phyloP scores from a whole-genome alignment of 37 sponge, comb jelly and placozoan genomes.

The Agelas oroides region DNA sequence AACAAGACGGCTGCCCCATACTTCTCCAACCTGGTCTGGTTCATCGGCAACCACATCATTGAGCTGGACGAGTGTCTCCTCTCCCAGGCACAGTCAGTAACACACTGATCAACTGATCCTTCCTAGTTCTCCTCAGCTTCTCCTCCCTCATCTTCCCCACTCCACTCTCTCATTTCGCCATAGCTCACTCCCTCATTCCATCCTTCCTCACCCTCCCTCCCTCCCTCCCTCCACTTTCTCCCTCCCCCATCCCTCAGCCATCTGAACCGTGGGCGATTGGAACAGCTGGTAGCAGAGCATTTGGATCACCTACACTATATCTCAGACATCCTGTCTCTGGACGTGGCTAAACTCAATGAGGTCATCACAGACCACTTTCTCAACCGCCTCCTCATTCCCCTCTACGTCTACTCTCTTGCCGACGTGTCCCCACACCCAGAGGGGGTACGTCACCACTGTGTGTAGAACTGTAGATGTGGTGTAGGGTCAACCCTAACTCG shows the following conservation, averaged over 20 bases:
- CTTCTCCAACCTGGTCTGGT: slow-evolving; percentile 96
- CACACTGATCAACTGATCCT: too few species aligned
- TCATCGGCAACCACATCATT: slow-evolving; percentile 94
- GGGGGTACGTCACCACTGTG: not conserved
- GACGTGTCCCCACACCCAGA: slow-evolving; percentile 4
- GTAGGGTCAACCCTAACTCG: too few species aligned
- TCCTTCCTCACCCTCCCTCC: slow-evolving; percentile 6
- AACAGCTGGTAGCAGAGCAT: slow-evolving; percentile 89
- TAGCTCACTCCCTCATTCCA: slow-evolving; percentile 57
- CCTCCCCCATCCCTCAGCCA: slow-evolving; percentile 57
- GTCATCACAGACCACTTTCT: slow-evolving; percentile 78
- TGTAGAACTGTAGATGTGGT: too few species aligned
- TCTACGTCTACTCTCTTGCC: slow-evolving; percentile 80
- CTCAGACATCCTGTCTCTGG: slow-evolving; percentile 89
- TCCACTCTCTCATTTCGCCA: slow-evolving; percentile 7
- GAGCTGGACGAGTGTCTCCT: slow-evolving; percentile 89
- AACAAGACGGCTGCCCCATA: slow-evolving; percentile 94
- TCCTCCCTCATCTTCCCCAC: not conserved
- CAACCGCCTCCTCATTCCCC: slow-evolving; percentile 90
- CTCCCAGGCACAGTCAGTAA: slow-evolving; percentile 75
- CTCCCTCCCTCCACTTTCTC: slow-evolving; percentile 5
- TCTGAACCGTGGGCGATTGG: slow-evolving; percentile 75
- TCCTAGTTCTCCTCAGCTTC: not conserved
- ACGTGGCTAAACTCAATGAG: slow-evolving; percentile 64
- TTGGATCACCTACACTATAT: slow-evolving; percentile 96